Evolutionary conservation across 2,888 invertebrate genomes (phyloP), one percentile per base, ranked within the genome.

Genomic region (Aquatica leii): DNA sequence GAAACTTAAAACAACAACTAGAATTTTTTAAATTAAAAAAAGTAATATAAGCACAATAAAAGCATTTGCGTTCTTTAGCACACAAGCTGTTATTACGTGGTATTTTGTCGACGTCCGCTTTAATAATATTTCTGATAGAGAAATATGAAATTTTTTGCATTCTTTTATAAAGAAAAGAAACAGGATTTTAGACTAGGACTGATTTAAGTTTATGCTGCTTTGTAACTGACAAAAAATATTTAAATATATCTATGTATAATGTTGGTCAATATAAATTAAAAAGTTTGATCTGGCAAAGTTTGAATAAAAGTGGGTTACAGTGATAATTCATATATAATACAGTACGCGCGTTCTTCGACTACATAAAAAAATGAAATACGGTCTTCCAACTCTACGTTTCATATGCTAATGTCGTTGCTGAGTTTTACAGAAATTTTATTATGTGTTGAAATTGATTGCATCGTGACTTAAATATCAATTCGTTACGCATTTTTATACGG

Each of bases 391-490:
- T 57, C 52, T 48, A 57, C 62, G 62, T 62, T 62, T 62, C 62
- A 62, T 62, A 62, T 62, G 62, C 57, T 62, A 62, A 62, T 62
- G 62, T 56, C 56, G 51, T 35, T 51, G 62, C 57, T 37, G 57
- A 62, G 56, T 62, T 62, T 62, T 62, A 62, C 35, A 56, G 62
- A 62, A 62, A 62, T 62, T 62, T 62, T 62, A 62, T 62, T 62
- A 62, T 48, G 62, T 62, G 62, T 58, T 62, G 62, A 62, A 62
- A 62, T 62, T 62, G 62, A 62, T 62, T 62, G 62, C 62, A 46
- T 62, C 57, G 62, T 62, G 62, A 62, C 62, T 57, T 52, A 62
- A 62, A 62, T 62, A 58, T 58, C 62, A 62, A 62, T 57, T 62
- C 62, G 56, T 62, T 62, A 62, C 52, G 24, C 57, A 34, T 56